Base-by-base conservation (phyloP, 2,797 vertebrate species). In the Zenarchopterus dispar region DNA sequence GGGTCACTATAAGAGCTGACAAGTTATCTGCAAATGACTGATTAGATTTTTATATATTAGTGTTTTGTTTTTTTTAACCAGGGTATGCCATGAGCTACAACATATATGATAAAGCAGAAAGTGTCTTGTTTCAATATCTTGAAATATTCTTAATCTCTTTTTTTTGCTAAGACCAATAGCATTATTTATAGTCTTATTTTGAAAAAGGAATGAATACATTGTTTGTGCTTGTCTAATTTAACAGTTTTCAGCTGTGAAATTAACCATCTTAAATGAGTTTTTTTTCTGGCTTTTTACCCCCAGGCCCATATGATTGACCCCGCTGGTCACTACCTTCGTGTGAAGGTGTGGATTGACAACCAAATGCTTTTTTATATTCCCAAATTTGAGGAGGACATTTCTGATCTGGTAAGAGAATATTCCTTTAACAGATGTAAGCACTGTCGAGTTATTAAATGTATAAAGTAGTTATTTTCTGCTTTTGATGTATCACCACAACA, bases 381-480 rank as follows among this genome's bases (percentile, higher is more conserved):
- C 4, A 94, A 93, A 84, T 90, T 91, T 0, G 96, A 98, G 43
- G 97, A 99, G 83, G 96, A 98, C 84, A 91, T 98, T 81, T 96
- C 94, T 8, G 97, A 99, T 68, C 82, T 98, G 96, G 97, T 98
- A 93, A 95, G 93, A 4, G 75, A 61, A 47, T 45, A 22, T 15
- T 56, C 22, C 46, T 13, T 57, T 19, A 49, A 16, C 33, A 9
- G 2, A 39, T 5, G 7, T 15, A 39, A 39, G 16, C 36, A 21
- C 10, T 4, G 1, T 23, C 3, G 15, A 23, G 45, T 47, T 5
- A 19, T 43, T 9, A 7, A 10, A 36, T 2, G 13, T 10, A 10
- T 11, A 36, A 10, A 36, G 9, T 36, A 10, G 11, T 13, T 10
- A 13, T 36, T 31, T 31, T 31, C 28, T 36, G 9, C 10, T 36